These are phyloP conservation scores for Carcina quercana DNA, from an alignment of 2,888 invertebrate genomes.

Conservation along the genomic window DNA sequence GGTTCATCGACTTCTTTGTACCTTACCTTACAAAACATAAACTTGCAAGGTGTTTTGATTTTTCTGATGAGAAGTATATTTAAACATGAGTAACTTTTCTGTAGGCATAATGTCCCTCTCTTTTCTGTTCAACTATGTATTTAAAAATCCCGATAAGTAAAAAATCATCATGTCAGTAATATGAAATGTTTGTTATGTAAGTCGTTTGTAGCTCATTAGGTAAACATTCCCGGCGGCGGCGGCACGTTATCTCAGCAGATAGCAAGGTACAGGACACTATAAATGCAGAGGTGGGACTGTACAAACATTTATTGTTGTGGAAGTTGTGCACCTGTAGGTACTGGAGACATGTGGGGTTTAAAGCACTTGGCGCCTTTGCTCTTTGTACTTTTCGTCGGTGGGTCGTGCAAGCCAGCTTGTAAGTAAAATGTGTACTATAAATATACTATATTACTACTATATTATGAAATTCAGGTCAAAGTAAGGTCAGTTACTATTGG, in stretches of 20 bases:
- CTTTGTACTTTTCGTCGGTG: conserved; percentile 33
- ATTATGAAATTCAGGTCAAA: too few relatives aligned
- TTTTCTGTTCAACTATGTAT: too few relatives aligned
- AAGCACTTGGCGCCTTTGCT: conserved; percentile 32
- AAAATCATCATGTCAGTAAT: conserved; percentile 24
- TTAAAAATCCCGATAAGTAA: too few relatives aligned
- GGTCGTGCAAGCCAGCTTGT: conserved; percentile 48
- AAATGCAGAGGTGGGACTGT: conserved; percentile 42
- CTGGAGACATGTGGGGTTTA: conserved; percentile 32
- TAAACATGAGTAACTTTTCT: too few relatives aligned
- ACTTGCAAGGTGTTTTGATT: too few relatives aligned
- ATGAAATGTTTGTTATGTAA: conserved; percentile 37
- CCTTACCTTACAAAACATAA: too few relatives aligned
- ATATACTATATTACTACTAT: too few relatives aligned
- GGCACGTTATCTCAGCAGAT: conserved; percentile 57
- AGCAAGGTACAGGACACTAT: conserved; percentile 38
- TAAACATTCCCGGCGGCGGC: conserved; percentile 59
- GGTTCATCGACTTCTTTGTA: too few relatives aligned
- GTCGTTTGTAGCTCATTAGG: conserved; percentile 56
- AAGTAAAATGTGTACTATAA: too few relatives aligned
- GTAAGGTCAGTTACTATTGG: too few relatives aligned
- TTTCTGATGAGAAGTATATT: too few relatives aligned
- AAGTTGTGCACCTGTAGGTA: conserved; percentile 20
- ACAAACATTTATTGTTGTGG: conserved; percentile 48
- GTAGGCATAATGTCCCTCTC: too few relatives aligned